Base-by-base conservation (phyloP, 2,113 vertebrate species). In the Pseudorectes ferrugineus region DNA sequence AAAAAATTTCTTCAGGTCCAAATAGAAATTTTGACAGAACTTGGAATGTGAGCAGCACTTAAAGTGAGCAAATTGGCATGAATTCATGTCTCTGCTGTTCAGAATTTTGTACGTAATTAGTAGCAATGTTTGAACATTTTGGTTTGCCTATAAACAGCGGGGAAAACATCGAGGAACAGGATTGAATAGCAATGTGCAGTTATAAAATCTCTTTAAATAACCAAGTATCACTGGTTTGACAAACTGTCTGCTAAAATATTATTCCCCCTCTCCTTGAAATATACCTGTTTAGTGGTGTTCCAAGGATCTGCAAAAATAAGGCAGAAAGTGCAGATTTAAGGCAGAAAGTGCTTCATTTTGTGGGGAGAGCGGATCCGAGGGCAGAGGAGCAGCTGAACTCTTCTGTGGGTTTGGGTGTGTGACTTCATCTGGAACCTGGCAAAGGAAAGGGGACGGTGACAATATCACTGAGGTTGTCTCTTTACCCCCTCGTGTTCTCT, bases 21-120 rank as follows among this genome's bases (percentile, higher is more conserved):
- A 68, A 51, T n/a, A 61, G 48, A 72, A 82, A 59, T 85, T 78
- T 84, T 95, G 74, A 71, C 62, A 85, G 58, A 63, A 78, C 25
- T 72, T 93, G 57, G 70, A 92, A 75, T 46, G 59, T 29, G 24
- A 94, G 5, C 74, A 82, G 6, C 3, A 3, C 17, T 43, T 66
- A 17, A 87, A 94, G 24, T 43, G 70, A 94, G 43, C 81, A 91
- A 87, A 78, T 28, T 90, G 72, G 58, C 49, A 73, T 43, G 23
- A 68, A 48, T 66, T 84, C 52, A 5, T 36, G 26, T 62, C 33
- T 75, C 62, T 86, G 78, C 71, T 85, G 42, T 22, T 88, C 38
- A 80, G 82, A 66, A 74, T 38, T 85, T 49, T 48, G 19, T 29
- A 35, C 33, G 14, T 62, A 76, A 83, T 82, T 85, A 88, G 59